A percentile compares a stretch with the other conserved stretches of the same genome.
These are phyloP conservation scores for Heterotilapia buettikoferi DNA, from an alignment of 2,113 vertebrate species.

Conservation along the genomic window DNA sequence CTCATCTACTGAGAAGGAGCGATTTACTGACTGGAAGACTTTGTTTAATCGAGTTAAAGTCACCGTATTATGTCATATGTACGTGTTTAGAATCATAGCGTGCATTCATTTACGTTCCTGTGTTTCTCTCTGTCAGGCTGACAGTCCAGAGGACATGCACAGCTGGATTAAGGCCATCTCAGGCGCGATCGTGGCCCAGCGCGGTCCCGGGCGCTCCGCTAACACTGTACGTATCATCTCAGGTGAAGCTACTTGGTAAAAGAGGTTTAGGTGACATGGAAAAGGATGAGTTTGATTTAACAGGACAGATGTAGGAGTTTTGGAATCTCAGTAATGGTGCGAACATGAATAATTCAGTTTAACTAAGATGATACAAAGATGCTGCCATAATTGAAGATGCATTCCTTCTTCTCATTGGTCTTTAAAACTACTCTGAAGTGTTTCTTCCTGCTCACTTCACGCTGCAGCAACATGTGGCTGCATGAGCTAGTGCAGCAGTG, in stretches of 20 bases:
- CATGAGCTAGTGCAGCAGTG: background rate
- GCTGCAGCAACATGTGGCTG: background rate
- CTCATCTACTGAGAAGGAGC: background rate
- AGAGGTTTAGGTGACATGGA: background rate
- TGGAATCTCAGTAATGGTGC: background rate
- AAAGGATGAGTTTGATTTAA: background rate
- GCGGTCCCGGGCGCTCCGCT: conserved; percentile 86
- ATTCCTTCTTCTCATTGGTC: background rate
- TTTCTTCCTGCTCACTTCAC: background rate
- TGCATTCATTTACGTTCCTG: background rate
- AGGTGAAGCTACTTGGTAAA: too few relatives aligned
- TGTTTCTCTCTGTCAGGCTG: conserved; percentile 70
- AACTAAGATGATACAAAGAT: background rate
- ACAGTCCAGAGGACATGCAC: conserved; percentile 98
- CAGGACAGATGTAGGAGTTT: background rate
- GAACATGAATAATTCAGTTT: background rate
- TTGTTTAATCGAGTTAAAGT: background rate
- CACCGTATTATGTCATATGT: background rate
- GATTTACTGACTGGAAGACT: background rate
- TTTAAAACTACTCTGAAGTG: background rate
- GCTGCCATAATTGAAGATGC: too few relatives aligned
- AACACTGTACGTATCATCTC: conserved; percentile 78
- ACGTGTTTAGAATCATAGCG: background rate
- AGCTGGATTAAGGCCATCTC: conserved; percentile 96
- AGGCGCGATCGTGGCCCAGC: conserved; percentile 92